Base-by-base conservation (phyloP, 2,888 invertebrate genomes). In the Silvanus unidentatus region DNA sequence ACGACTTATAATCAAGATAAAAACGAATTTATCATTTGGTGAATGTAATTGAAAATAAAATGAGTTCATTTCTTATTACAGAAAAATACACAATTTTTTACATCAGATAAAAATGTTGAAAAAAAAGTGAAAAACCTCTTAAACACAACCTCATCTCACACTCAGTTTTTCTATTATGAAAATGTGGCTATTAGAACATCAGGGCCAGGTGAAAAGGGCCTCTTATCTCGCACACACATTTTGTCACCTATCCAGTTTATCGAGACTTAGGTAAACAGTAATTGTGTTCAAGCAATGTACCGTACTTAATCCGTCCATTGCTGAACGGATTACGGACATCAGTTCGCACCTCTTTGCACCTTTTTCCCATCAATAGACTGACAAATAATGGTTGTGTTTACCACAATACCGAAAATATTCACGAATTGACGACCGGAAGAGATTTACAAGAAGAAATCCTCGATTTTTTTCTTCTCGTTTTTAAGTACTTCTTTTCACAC, bases 211-310 rank as follows among this genome's bases (percentile, higher is more conserved):
- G 50, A 61, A 54, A 58, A 58, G 56, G 55, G 52, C 54, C 47
- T 53, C 57, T 52, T 53, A 55, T 59, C 56, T 55, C 52, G 55
- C 47, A 53, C 56, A 53, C 53, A 54, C 58, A 22, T 22, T 22
- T 60, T 63, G 62, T 59, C 59, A 58, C 53, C 55, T 58, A 60
- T 59, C 55, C 58, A 52, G 60, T 57, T 58, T 59, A 65, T 65
- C 64, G 65, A 59, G 59, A 57, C 60, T 68, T 67, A 68, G 65
- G 69, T 69, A 69, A 71, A 71, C 70, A 71, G 48, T 64, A 61
- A 67, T 71, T 71, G 66, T 71, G 57, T 55, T 54, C 53, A 59
- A 61, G 63, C 66, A 66, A 66, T 64, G 67, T 62, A 57, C 63
- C 62, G 67, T 64, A 52, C 53, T 54, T 69, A 71, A 69, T 66